These are phyloP conservation scores for Myripristis jacobus DNA, from an alignment of 2,797 vertebrate genomes.

Conservation along the genomic window DNA sequence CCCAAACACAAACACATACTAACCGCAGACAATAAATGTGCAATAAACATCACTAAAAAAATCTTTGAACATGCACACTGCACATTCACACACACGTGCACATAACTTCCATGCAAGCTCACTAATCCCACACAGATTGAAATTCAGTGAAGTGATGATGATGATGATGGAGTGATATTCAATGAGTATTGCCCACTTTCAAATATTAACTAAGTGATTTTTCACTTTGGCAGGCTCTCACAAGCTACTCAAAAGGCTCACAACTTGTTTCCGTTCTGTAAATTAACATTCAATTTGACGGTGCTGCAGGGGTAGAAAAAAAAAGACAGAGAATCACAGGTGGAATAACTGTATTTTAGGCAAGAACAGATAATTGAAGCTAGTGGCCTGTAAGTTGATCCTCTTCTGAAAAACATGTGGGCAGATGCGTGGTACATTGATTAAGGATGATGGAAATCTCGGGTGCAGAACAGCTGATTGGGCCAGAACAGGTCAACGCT, in stretches of 20 bases:
- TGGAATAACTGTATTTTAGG: slow-evolving; percentile 43
- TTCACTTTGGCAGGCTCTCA: background rate
- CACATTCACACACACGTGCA: background rate
- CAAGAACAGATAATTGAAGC: slow-evolving; percentile 50
- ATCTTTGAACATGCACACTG: background rate
- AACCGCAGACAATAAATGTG: no score
- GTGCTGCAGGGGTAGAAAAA: background rate
- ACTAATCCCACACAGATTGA: no score
- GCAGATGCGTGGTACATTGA: slow-evolving; percentile 65
- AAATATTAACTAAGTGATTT: slow-evolving; percentile 3
- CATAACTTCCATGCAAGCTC: no score
- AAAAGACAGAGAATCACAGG: slow-evolving; percentile 32
- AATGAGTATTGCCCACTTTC: background rate
- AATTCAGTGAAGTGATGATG: no score
- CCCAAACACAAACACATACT: background rate
- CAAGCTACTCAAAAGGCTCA: background rate
- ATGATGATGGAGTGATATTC: no score
- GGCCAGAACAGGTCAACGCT: background rate
- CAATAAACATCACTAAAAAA: no score
- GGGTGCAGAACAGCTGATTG: background rate
- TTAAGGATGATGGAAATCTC: slow-evolving; percentile 43
- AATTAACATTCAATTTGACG: background rate
- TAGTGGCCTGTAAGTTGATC: slow-evolving; percentile 56
- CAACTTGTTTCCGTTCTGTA: background rate
- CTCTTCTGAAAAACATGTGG: slow-evolving; percentile 62